Conservation (phyloP, 2,888 invertebrate genomes). For the Parascotia fuliginaria region DNA sequence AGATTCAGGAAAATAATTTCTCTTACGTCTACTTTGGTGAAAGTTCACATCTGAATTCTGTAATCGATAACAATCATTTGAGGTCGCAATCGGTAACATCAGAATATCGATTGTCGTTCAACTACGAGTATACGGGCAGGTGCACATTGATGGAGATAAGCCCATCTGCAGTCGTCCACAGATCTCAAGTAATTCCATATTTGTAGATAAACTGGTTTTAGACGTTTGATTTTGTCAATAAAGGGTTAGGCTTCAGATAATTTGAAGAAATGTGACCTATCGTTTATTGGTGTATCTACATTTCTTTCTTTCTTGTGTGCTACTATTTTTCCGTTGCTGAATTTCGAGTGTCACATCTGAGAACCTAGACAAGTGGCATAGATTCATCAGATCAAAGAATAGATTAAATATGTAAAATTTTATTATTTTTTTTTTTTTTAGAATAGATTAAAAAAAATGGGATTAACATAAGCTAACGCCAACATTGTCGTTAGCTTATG, state of each 20-base stretch:
- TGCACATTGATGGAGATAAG: constrained; percentile 38
- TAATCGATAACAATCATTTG: constrained; percentile 35
- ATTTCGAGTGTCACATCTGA: no score
- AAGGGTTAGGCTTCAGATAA: constrained; percentile 3
- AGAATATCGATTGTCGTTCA: constrained; percentile 49
- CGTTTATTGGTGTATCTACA: not conserved
- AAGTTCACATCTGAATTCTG: constrained; percentile 19
- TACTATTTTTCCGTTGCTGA: no score
- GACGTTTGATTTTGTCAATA: constrained; percentile 7
- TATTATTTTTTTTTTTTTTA: no score
- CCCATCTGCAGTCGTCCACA: constrained; percentile 32
- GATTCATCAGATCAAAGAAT: no score
- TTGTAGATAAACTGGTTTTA: constrained; percentile 43
- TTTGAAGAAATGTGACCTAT: not conserved
- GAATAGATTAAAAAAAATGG: no score
- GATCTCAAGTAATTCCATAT: constrained; percentile 56
- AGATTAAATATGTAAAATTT: no score
- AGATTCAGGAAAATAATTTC: no score
- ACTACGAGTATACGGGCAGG: constrained; percentile 46
- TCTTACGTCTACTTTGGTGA: not conserved
- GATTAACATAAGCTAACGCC: no score
- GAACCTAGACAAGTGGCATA: no score
- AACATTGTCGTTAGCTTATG: no score
- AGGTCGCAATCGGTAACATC: constrained; percentile 35
- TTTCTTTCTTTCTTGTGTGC: no score